Percentiles rank a stretch among this genome's conserved stretches.
These are phyloP conservation scores for Momotus momota DNA, from an alignment of 2,797 vertebrate species.

Conservation along the genomic window DNA sequence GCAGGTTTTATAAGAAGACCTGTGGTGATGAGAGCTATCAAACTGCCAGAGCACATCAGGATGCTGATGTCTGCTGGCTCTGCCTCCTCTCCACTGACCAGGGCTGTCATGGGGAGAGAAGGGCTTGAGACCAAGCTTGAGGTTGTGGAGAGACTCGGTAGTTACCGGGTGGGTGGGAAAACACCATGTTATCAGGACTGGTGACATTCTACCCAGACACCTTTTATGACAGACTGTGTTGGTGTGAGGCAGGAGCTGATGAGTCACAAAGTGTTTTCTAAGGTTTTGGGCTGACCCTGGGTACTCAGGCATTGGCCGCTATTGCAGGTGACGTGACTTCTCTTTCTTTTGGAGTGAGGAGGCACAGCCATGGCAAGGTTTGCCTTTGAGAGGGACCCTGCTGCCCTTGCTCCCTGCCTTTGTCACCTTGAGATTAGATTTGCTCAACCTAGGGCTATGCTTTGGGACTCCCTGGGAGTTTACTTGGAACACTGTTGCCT, in stretches of 20 bases:
- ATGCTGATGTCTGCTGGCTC: background rate
- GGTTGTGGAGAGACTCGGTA: background rate
- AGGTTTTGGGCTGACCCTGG: background rate
- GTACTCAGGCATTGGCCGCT: background rate
- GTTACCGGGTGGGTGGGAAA: background rate
- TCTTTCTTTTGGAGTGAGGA: background rate
- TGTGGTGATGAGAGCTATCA: conserved; percentile 1
- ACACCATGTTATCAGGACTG: background rate
- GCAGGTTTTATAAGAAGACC: background rate
- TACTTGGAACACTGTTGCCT: background rate
- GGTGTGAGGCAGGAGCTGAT: background rate
- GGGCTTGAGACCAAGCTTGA: background rate
- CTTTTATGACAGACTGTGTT: background rate
- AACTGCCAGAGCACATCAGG: conserved; percentile 10
- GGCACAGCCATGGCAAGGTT: background rate
- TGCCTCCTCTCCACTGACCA: background rate
- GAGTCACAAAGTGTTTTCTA: conserved; percentile 29
- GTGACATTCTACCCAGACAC: background rate
- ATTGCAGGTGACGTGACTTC: background rate
- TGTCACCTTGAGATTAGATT: background rate
- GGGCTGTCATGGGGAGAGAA: background rate
- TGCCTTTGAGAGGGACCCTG: background rate
- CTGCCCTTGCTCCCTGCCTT: accelerated
- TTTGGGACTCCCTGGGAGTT: background rate
- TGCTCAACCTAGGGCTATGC: background rate